Conservation (phyloP, 2,113 vertebrate genomes). For the Narcine bancroftii region DNA sequence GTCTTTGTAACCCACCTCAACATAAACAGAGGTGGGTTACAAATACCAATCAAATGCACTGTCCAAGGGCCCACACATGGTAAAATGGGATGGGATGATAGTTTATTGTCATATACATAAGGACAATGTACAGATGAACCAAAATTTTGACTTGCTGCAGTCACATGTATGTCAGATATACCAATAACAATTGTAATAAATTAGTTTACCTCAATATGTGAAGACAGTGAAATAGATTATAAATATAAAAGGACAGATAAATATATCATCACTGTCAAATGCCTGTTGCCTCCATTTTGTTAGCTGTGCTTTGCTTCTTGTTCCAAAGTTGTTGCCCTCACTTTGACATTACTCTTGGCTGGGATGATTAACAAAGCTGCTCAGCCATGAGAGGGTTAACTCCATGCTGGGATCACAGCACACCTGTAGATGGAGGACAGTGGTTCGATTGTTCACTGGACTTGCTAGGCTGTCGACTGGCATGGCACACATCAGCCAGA, state of each 20-base stretch:
- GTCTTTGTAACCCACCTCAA: too few relatives aligned
- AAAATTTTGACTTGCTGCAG: too few relatives aligned
- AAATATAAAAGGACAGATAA: too few relatives aligned
- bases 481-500: neutral
- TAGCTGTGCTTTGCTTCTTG: neutral
- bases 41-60: neutral
- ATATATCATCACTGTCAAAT: too few relatives aligned
- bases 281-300: neutral
- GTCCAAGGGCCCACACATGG: neutral
- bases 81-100: too few relatives aligned
- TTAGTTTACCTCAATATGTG: too few relatives aligned
- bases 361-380: neutral
- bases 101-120: too few relatives aligned
- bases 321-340: neutral
- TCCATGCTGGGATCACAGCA: too few relatives aligned
- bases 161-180: too few relatives aligned
- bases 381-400: conserved; percentile 8
- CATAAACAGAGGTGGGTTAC: neutral
- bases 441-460: neutral
- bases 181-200: too few relatives aligned
- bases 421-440: conserved; percentile 16
- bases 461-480: neutral
- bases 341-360: neutral
- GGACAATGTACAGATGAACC: too few relatives aligned
- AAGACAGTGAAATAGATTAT: too few relatives aligned